Evolutionary conservation across 2,113 vertebrate species (phyloP).

Genomic region (Callithrix jacchus): DNA sequence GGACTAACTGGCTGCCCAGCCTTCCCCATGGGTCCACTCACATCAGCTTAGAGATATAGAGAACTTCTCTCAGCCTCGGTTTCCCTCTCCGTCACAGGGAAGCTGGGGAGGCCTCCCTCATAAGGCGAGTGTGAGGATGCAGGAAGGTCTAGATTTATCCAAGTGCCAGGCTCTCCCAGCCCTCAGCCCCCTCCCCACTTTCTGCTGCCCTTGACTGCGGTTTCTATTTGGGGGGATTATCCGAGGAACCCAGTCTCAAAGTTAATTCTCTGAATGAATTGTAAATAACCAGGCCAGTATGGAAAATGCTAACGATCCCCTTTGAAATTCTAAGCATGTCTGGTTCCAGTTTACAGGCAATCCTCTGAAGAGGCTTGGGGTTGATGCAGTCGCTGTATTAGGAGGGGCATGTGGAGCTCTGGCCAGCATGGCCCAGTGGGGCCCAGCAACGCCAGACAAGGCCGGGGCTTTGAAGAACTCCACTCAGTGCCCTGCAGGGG

Average conservation of each 20-base stretch:
- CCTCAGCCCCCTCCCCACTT: fast-evolving
- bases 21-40: fast-evolving
- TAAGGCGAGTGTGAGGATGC: neutral
- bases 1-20: fast-evolving
- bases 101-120: neutral
- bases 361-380: constrained; percentile 8
- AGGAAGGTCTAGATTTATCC: neutral
- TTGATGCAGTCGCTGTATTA: neutral
- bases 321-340: constrained; percentile 68
- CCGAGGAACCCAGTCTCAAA: constrained; percentile 51
- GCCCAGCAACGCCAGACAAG: neutral
- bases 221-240: constrained; percentile 54
- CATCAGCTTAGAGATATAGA: neutral
- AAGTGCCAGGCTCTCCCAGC: fast-evolving
- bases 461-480: neutral
- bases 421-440: fast-evolving
- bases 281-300: constrained; percentile 70
- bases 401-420: neutral
- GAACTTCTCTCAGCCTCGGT: neutral
- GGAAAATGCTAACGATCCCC: constrained; percentile 60
- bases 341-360: neutral
- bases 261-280: constrained; percentile 65
- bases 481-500: neutral
- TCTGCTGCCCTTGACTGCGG: fast-evolving
- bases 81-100: neutral